Conservation (phyloP, 2,797 vertebrate genomes). For the Coregonus sp. region DNA sequence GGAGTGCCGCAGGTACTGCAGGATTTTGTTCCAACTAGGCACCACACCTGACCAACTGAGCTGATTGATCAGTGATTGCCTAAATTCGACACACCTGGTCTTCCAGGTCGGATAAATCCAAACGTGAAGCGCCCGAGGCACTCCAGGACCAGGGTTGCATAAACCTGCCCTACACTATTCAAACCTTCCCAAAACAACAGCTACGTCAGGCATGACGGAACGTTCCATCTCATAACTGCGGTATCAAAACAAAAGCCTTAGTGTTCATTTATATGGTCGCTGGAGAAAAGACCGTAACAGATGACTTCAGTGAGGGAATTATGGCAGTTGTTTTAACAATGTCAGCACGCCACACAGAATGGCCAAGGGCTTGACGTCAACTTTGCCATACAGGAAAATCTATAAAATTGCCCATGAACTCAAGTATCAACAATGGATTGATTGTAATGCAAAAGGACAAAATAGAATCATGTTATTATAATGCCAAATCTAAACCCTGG, state of each 20-base stretch:
- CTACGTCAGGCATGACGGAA: too few species aligned
- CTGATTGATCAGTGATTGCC: too few species aligned
- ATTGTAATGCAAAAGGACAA: slow-evolving; percentile 47
- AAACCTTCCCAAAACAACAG: background rate
- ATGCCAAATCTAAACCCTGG: slow-evolving; percentile 2
- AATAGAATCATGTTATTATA: slow-evolving; percentile 4
- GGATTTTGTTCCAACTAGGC: too few species aligned
- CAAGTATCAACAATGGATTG: slow-evolving; percentile 53
- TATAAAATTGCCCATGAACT: slow-evolving; percentile 28
- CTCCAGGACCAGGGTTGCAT: too few species aligned
- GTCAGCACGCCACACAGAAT: slow-evolving; percentile 6
- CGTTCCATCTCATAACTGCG: background rate
- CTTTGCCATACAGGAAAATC: slow-evolving; percentile 28
- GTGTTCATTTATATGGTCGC: background rate
- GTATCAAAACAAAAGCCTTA: background rate
- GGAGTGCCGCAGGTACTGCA: too few species aligned
- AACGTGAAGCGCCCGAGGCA: too few species aligned
- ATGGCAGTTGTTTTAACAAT: background rate
- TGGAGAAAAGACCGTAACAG: too few species aligned
- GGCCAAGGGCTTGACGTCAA: background rate
- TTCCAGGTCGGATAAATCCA: too few species aligned
- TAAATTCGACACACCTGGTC: too few species aligned
- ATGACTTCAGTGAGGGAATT: background rate
- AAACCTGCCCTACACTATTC: background rate
- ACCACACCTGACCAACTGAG: too few species aligned